A percentile compares a stretch with the other conserved stretches of the same genome.
Evolutionary conservation across 2,113 vertebrate species (phyloP).

Genomic region (Otis tarda): DNA sequence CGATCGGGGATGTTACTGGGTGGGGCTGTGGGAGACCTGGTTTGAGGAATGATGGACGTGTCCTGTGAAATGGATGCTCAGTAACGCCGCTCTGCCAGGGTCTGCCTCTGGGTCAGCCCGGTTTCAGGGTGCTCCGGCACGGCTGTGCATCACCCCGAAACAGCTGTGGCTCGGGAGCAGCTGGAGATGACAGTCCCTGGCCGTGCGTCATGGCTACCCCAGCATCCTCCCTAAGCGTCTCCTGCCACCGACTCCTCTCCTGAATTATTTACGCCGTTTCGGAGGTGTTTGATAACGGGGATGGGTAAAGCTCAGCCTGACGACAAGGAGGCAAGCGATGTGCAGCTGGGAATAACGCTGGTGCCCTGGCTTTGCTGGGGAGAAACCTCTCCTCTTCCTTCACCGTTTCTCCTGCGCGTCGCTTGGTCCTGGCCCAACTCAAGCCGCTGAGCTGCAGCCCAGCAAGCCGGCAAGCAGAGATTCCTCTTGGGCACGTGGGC

Average conservation of each 20-base stretch:
- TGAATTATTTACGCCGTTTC: not conserved
- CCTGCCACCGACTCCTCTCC: not conserved
- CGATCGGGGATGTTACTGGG: not conserved
- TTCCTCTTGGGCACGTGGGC: rapidly evolving
- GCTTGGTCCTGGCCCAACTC: not conserved
- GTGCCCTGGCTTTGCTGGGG: not conserved
- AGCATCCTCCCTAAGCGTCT: not conserved
- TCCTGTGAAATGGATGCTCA: not conserved
- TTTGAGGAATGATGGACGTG: not conserved
- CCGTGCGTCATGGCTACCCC: not conserved
- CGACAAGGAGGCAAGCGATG: rapidly evolving
- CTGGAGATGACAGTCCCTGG: not conserved
- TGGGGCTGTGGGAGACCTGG: not conserved
- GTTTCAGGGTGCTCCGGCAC: not conserved
- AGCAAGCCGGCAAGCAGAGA: rapidly evolving
- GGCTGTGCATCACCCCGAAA: rapidly evolving
- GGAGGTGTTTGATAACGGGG: not conserved
- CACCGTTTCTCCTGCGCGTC: rapidly evolving
- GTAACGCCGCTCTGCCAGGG: not conserved
- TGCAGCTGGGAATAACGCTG: not conserved
- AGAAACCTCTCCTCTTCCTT: not conserved
- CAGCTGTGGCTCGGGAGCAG: not conserved
- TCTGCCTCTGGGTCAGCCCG: not conserved
- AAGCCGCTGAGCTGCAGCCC: not conserved
- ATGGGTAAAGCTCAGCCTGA: not conserved